Conservation (phyloP, 2,888 invertebrate genomes). For the Pristionchus fissidentatus region DNA sequence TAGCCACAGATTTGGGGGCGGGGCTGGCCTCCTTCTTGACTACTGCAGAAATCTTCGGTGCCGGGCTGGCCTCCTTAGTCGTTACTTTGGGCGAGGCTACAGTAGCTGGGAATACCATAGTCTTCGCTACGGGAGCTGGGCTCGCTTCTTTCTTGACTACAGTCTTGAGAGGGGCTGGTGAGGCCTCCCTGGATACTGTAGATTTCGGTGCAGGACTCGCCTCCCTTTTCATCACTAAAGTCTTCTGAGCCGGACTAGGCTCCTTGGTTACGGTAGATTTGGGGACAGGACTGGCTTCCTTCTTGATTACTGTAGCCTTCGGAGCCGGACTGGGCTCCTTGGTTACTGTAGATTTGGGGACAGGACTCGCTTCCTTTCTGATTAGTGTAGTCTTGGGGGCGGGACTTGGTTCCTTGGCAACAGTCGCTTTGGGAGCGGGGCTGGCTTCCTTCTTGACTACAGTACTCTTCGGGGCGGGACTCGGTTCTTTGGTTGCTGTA, state of each 20-base stretch:
- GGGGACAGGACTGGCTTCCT: not conserved
- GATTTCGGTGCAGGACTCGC: slow-evolving; percentile 22
- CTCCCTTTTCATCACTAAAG: not conserved
- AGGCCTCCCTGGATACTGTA: slow-evolving; percentile 3
- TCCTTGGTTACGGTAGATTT: slow-evolving; percentile 10
- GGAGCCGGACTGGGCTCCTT: slow-evolving; percentile 39
- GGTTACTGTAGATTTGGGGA: slow-evolving; percentile 12
- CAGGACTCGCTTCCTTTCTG: slow-evolving; percentile 24
- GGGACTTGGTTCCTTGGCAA: slow-evolving; percentile 6
- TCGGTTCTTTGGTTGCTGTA: not conserved
- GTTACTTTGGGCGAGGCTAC: not conserved
- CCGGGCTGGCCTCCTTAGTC: not conserved
- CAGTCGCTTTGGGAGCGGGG: not conserved
- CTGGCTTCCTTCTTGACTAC: not conserved
- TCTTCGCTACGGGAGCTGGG: not conserved
- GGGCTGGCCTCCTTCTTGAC: slow-evolving; percentile 39
- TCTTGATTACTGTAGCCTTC: slow-evolving; percentile 25
- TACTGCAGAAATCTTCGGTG: slow-evolving; percentile 22
- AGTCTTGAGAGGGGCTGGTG: slow-evolving; percentile 2
- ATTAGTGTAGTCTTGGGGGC: not conserved
- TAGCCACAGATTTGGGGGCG: slow-evolving; percentile 1
- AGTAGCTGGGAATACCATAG: not conserved
- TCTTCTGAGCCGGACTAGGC: not conserved
- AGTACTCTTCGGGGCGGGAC: slow-evolving; percentile 1
- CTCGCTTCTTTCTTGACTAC: slow-evolving; percentile 15